Conservation (phyloP, 30 jellyfish, hydroid and myxozoan species). For the Cassiopea xamachana region DNA sequence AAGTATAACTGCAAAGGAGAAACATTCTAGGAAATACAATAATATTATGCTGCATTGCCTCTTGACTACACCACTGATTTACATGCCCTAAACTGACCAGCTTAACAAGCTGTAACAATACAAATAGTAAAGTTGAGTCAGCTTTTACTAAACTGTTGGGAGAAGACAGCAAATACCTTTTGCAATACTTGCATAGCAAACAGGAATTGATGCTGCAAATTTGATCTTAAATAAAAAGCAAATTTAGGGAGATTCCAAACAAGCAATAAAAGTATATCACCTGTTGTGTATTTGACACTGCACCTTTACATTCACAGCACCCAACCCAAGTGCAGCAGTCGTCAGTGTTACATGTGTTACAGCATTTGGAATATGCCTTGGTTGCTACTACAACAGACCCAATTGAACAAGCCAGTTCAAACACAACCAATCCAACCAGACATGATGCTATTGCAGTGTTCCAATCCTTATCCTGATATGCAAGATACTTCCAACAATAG, state of each 20-base stretch:
- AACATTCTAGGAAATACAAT: too few relatives aligned
- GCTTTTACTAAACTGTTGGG: too few relatives aligned
- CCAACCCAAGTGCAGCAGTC: conserved; percentile 40
- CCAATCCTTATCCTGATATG: background rate
- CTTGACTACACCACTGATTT: too few relatives aligned
- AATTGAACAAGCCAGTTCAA: conserved; percentile 9
- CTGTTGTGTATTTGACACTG: conserved; percentile 1
- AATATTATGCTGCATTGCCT: too few relatives aligned
- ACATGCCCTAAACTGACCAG: too few relatives aligned
- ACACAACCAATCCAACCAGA: background rate
- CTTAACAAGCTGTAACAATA: too few relatives aligned
- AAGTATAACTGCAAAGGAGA: too few relatives aligned
- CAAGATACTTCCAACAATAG: background rate
- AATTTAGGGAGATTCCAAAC: background rate
- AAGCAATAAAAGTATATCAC: background rate
- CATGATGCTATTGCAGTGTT: background rate
- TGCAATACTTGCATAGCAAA: too few relatives aligned
- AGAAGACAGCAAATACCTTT: too few relatives aligned
- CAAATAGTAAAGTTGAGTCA: too few relatives aligned
- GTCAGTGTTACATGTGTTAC: conserved; percentile 6
- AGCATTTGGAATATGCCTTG: conserved; percentile 48
- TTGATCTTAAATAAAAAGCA: too few relatives aligned
- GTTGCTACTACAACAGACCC: conserved; percentile 8
- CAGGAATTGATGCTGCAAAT: too few relatives aligned
- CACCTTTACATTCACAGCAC: conserved; percentile 24